Percentiles rank a stretch among this genome's conserved stretches.
phyloP scores from a whole-genome alignment of 2,888 invertebrate genomes.

The Andrena dorsata region DNA sequence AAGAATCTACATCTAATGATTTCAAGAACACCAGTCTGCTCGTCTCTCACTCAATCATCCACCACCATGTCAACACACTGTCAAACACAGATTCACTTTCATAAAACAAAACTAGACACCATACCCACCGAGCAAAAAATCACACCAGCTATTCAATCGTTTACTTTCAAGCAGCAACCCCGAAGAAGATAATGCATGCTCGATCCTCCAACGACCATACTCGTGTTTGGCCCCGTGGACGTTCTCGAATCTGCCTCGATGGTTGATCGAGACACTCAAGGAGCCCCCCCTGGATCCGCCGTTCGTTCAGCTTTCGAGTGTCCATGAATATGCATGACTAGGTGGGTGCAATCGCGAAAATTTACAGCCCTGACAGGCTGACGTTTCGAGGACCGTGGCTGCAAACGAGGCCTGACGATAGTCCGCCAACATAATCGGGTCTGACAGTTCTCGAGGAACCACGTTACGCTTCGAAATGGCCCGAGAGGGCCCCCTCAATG shows the following conservation, averaged over 20 bases:
- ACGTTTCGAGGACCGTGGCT: constrained; percentile 71
- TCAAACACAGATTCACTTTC: too few species aligned
- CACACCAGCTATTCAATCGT: neutral
- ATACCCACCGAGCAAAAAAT: neutral
- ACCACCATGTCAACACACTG: too few species aligned
- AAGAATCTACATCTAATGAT: too few species aligned
- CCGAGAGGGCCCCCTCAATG: constrained; percentile 26
- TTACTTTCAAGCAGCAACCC: neutral
- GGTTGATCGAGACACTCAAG: constrained; percentile 68
- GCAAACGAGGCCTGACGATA: constrained; percentile 66
- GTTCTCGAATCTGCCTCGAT: constrained; percentile 64
- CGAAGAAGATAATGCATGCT: constrained; percentile 32
- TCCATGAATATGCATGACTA: constrained; percentile 78
- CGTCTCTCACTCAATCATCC: too few species aligned
- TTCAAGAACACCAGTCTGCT: too few species aligned
- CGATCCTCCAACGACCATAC: constrained; percentile 31
- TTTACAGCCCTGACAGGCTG: constrained; percentile 74
- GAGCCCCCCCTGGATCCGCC: constrained; percentile 22
- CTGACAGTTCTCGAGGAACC: constrained; percentile 67
- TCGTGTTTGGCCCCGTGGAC: constrained; percentile 57
- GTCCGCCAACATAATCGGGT: constrained; percentile 63
- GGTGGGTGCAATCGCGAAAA: constrained; percentile 74
- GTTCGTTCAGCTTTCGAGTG: constrained; percentile 39
- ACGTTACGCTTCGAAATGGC: constrained; percentile 49
- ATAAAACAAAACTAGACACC: neutral